Conservation (phyloP, 2,888 invertebrate genomes). For the Leucoptera coffeella region DNA sequence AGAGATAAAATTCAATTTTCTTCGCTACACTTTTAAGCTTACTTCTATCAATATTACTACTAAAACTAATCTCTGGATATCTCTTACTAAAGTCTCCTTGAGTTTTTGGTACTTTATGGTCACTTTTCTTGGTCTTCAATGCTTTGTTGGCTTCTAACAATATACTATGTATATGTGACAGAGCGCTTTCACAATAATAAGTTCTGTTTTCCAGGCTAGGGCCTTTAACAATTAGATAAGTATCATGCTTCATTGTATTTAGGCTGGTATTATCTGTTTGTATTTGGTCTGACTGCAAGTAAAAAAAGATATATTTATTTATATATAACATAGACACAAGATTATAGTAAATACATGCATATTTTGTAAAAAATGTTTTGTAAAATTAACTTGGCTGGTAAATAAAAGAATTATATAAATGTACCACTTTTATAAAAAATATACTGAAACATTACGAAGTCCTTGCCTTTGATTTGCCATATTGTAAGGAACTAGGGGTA, state of each 20-base stretch:
- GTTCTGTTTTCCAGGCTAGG: conserved; percentile 45
- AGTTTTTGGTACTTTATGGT: conserved; percentile 11
- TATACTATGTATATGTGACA: conserved; percentile 60
- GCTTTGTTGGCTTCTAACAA: conserved; percentile 34
- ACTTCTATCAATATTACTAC: conserved; percentile 42
- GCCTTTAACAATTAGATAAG: conserved; percentile 55
- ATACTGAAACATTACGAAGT: too few species aligned
- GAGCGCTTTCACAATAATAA: conserved; percentile 56
- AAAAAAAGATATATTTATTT: conserved; percentile 6
- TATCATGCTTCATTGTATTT: conserved; percentile 54
- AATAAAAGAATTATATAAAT: too few species aligned
- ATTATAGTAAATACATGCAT: too few species aligned
- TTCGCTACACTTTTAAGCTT: conserved; percentile 53
- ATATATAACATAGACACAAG: not conserved
- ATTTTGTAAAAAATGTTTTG: too few species aligned
- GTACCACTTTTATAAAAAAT: too few species aligned
- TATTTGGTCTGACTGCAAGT: conserved; percentile 50
- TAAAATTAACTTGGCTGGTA: too few species aligned
- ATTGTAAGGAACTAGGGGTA: too few species aligned
- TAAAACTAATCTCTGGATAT: too few species aligned
- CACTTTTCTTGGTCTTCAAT: conserved; percentile 10
- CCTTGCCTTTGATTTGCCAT: too few species aligned
- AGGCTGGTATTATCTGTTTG: conserved; percentile 52
- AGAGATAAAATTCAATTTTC: conserved; percentile 68
- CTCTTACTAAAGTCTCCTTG: too few species aligned